These are phyloP conservation scores for Cryptotis parvus DNA, from an alignment of 2,113 vertebrate species.

Conservation along the genomic window DNA sequence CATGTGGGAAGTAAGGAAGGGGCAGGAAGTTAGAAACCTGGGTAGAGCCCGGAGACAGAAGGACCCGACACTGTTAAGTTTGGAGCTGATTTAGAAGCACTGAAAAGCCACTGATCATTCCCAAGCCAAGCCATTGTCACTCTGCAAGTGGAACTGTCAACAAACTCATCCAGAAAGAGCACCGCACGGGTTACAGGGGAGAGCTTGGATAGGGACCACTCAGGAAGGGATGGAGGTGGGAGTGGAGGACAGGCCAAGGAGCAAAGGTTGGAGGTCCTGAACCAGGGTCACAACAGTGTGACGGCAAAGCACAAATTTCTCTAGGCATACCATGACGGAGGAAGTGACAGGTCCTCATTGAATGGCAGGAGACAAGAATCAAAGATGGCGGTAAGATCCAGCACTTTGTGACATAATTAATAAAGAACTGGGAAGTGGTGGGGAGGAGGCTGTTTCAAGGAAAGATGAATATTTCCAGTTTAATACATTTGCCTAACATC, in stretches of 20 bases:
- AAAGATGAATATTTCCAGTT: not conserved
- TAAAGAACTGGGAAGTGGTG: not conserved
- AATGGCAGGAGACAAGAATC: not conserved
- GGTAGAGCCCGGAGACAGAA: not conserved
- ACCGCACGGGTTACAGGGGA: not conserved
- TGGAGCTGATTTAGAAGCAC: conserved; percentile 6
- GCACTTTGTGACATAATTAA: not conserved
- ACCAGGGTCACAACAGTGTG: not conserved
- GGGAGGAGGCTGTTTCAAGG: not conserved
- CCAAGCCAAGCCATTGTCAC: not conserved
- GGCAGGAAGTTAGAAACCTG: not conserved
- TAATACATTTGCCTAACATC: not conserved
- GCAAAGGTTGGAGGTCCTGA: not conserved
- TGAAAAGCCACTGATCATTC: not conserved
- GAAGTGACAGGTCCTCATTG: not conserved
- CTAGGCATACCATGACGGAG: not conserved
- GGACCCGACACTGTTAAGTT: not conserved
- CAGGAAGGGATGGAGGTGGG: not conserved
- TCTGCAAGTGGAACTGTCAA: not conserved
- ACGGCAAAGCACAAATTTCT: not conserved
- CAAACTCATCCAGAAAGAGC: not conserved
- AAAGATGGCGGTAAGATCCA: not conserved
- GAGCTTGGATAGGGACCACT: not conserved
- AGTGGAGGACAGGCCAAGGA: not conserved
- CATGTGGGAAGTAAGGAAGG: not conserved